Conservation (phyloP, 2,797 vertebrate genomes). For the Micrastur ruficollis region DNA sequence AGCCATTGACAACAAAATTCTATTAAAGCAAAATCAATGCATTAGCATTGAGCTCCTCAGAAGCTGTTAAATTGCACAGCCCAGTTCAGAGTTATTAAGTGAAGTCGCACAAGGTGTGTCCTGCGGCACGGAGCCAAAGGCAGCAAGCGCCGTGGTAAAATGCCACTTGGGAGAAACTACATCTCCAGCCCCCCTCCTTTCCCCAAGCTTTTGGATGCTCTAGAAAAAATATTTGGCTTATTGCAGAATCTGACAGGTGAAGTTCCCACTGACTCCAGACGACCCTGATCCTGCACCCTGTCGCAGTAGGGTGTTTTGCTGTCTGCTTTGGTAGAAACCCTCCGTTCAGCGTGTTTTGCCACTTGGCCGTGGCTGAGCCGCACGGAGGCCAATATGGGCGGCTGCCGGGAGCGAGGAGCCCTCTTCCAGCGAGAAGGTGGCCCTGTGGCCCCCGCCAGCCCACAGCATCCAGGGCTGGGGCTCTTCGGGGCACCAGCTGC, state of each 20-base stretch:
- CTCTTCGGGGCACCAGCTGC: background rate
- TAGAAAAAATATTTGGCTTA: background rate
- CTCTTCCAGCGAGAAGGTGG: background rate
- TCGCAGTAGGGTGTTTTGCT: accelerated
- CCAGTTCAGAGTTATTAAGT: conserved; percentile 45
- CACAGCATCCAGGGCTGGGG: background rate
- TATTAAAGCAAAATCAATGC: conserved; percentile 73
- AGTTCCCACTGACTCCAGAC: background rate
- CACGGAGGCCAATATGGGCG: accelerated
- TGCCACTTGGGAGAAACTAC: background rate
- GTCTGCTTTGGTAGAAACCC: background rate
- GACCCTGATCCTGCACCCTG: background rate
- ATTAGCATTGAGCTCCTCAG: conserved; percentile 62
- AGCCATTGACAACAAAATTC: conserved; percentile 70
- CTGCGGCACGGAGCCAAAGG: background rate
- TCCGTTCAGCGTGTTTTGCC: accelerated
- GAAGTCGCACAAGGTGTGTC: conserved; percentile 31
- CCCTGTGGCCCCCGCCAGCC: background rate
- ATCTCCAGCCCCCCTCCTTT: background rate
- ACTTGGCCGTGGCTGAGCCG: accelerated
- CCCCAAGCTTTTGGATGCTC: background rate
- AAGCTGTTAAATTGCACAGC: conserved; percentile 64
- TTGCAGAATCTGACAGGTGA: accelerated
- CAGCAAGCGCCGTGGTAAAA: background rate
- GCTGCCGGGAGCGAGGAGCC: accelerated